Conservation (phyloP, 2,888 invertebrate genomes). For the Brachyptera risi region DNA sequence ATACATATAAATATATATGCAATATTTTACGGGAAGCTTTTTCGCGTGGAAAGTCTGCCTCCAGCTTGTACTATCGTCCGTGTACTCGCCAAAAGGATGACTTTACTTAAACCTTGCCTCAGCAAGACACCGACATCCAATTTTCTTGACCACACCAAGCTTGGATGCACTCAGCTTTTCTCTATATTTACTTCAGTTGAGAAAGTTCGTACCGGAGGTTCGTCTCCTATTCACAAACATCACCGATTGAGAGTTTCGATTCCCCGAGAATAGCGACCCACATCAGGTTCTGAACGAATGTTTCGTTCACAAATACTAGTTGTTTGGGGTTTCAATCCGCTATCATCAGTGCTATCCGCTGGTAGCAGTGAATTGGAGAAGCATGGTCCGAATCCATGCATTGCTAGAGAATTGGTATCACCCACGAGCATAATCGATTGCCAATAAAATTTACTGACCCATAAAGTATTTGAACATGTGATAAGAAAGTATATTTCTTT, state of each 20-base stretch:
- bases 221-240: too few relatives aligned
- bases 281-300: too few relatives aligned
- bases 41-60: too few relatives aligned
- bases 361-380: background rate
- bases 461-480: slow-evolving; percentile 12
- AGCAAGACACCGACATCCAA: slow-evolving; percentile 11
- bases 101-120: slow-evolving; percentile 3
- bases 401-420: background rate
- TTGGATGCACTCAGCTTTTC: background rate
- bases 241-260: too few relatives aligned
- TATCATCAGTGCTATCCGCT: too few relatives aligned
- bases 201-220: too few relatives aligned
- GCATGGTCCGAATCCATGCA: slow-evolving; percentile 2
- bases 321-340: too few relatives aligned
- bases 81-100: slow-evolving; percentile 3
- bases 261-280: too few relatives aligned
- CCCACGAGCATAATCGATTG: slow-evolving; percentile 9
- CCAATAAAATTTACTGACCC: slow-evolving; percentile 18
- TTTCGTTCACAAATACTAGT: too few relatives aligned
- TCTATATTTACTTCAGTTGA: too few relatives aligned
- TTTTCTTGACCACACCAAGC: slow-evolving; percentile 9
- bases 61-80: background rate
- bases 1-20: too few relatives aligned
- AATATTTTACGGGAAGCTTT: too few relatives aligned
- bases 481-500: slow-evolving; percentile 9